These are phyloP conservation scores for Adelosebastes latens DNA, from an alignment of 2,797 vertebrate genomes.

Conservation along the genomic window DNA sequence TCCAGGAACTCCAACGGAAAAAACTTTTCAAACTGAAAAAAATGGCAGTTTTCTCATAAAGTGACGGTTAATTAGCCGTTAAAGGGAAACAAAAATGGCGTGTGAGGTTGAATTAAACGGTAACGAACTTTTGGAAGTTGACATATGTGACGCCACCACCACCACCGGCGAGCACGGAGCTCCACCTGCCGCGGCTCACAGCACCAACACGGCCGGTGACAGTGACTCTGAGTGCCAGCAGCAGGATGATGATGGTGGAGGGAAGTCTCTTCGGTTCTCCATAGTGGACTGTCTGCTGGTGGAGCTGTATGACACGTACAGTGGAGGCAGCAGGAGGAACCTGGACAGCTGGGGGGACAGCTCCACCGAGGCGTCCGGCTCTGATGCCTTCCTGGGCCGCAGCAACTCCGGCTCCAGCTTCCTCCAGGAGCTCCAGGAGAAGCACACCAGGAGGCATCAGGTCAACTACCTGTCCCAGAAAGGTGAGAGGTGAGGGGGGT, in stretches of 20 bases:
- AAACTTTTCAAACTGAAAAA: conserved; percentile 46
- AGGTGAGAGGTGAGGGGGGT: conserved; percentile 73
- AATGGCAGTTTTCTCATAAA: background rate
- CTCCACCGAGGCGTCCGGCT: conserved; percentile 91
- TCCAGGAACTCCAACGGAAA: conserved; percentile 77
- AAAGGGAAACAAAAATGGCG: conserved; percentile 57
- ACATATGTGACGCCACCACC: conserved; percentile 67
- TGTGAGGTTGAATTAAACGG: conserved; percentile 35
- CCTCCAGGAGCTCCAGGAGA: conserved; percentile 89
- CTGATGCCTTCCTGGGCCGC: conserved; percentile 84
- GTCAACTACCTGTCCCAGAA: conserved; percentile 89
- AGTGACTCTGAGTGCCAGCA: conserved; percentile 27
- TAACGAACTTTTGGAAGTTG: conserved; percentile 80
- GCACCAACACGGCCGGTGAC: conserved; percentile 7
- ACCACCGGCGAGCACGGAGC: conserved; percentile 6
- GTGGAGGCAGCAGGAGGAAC: conserved; percentile 69
- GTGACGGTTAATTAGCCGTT: background rate
- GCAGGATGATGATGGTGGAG: background rate
- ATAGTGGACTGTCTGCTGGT: conserved; percentile 93
- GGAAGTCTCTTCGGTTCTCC: conserved; percentile 75
- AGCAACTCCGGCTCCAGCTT: conserved; percentile 85
- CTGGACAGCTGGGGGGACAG: conserved; percentile 89
- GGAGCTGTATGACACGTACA: conserved; percentile 91
- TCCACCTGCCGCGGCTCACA: background rate
- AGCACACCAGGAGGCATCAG: conserved; percentile 87